Base-by-base conservation (phyloP, 2,797 vertebrate genomes). In the Fistularia tabacaria region DNA sequence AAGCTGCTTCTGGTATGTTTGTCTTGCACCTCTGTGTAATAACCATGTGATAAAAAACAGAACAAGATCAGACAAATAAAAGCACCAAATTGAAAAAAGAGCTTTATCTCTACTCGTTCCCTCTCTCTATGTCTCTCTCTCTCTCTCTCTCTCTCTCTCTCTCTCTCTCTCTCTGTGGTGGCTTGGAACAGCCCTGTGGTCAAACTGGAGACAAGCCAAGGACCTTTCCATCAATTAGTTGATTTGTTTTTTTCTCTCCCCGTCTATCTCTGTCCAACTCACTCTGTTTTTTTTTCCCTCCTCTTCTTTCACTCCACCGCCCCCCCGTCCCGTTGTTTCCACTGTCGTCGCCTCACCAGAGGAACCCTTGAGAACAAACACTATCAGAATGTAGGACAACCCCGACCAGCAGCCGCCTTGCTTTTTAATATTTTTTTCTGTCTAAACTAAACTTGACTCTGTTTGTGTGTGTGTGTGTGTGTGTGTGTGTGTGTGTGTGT, bases 151-250 rank as follows among this genome's bases (percentile, higher is more conserved):
- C 63, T 60, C 46, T 72, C 40, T 67, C 36, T 72, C 59, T 75
- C 37, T 36, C 37, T 62, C 63, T 60, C 46, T 72, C 40, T 67
- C 36, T 72, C 59, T 75, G 60, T 74, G 67, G 49, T 74, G 64
- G 73, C 66, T 51, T 49, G 74, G 79, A 79, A 85, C 73, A 84
- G 68, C 80, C 83, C 81, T 74, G 76, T 82, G 84, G 82, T 76
- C 78, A 79, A 79, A 86, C 75, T 86, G 83, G 83, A 82, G 58
- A 69, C 49, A 50, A 0, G 82, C 80, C 82, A 83, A 52, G 50
- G 68, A 84, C 73, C 73, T 84, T 79, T 84, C 80, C 83, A 79
- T 82, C 83, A 84, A 84, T 81, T 81, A 80, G 66, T 64, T 73
- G 75, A 72, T 74, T 69, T 65, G 52, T 67, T 52, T 50, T 0